Conservation (phyloP, 2,113 vertebrate species). For the Nannobrachium achirus region DNA sequence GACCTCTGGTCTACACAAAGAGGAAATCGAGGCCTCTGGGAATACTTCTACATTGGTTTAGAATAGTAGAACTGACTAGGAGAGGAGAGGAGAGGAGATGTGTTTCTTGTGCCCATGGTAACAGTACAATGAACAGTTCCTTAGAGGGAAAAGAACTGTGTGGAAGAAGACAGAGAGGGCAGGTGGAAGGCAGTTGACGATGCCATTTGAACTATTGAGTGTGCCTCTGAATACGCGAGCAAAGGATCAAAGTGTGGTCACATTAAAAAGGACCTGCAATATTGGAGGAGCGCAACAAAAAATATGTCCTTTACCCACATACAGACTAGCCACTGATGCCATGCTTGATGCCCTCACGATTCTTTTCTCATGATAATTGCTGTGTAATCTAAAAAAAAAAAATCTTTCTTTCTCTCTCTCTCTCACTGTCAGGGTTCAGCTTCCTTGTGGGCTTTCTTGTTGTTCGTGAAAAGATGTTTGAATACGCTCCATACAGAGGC, state of each 20-base stretch:
- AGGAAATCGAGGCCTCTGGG: background rate
- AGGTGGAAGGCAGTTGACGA: constrained; percentile 21
- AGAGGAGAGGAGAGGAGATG: background rate
- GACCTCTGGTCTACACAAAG: no score
- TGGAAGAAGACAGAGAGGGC: constrained; percentile 10
- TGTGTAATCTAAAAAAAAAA: no score
- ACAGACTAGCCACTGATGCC: background rate
- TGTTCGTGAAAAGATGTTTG: constrained; percentile 45
- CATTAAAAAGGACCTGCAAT: no score
- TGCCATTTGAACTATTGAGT: constrained; percentile 36
- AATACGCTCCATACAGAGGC: constrained; percentile 56
- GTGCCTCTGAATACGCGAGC: constrained; percentile 12
- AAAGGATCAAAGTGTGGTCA: no score
- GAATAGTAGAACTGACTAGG: constrained; percentile 18
- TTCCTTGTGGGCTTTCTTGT: constrained; percentile 39
- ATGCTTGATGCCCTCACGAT: no score
- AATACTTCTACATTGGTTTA: constrained; percentile 8
- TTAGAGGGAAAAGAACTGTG: constrained; percentile 34
- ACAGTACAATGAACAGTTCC: constrained; percentile 43
- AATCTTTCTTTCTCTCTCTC: background rate
- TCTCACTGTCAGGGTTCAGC: constrained; percentile 12
- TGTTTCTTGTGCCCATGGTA: constrained; percentile 37
- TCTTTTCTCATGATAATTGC: constrained; percentile 4
- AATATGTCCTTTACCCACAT: background rate
- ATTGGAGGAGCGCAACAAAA: constrained; percentile 6